Conservation (phyloP, 2,888 invertebrate species). For the Polylopha cassiicola region DNA sequence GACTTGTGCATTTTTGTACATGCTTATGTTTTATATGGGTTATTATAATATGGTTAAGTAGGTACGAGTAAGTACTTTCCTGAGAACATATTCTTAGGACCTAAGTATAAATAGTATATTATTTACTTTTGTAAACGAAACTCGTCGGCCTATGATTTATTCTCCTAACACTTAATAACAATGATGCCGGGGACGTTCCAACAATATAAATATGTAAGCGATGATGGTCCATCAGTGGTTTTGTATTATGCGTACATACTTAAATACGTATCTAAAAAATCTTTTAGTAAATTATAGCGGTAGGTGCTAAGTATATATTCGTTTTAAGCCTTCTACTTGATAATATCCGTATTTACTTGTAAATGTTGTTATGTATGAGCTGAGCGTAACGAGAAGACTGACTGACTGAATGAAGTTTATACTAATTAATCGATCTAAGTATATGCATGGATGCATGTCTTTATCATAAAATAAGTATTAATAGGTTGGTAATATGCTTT, state of each 20-base stretch:
- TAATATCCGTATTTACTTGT: slow-evolving; percentile 13
- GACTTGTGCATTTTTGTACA: no score
- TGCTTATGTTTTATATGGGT: no score
- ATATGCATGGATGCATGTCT: slow-evolving; percentile 1
- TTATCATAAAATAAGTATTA: slow-evolving; percentile 3
- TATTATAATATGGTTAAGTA: slow-evolving; percentile 3
- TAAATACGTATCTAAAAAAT: no score
- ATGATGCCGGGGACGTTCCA: no score
- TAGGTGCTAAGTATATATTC: not conserved
- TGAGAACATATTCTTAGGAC: slow-evolving; percentile 2
- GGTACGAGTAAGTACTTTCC: not conserved
- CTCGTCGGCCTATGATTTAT: no score
- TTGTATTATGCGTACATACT: no score
- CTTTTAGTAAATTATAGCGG: slow-evolving; percentile 4
- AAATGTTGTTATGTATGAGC: slow-evolving; percentile 42
- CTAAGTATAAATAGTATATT: no score
- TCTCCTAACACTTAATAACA: no score
- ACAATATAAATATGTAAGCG: no score
- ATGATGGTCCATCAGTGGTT: no score
- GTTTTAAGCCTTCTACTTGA: not conserved
- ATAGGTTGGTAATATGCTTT: no score
- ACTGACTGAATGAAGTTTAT: slow-evolving; percentile 49
- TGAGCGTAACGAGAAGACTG: slow-evolving; percentile 66
- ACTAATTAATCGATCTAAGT: not conserved
- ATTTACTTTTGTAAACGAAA: slow-evolving; percentile 2